Evolutionary conservation across 2,888 invertebrate genomes (phyloP), one percentile per base, ranked within the genome.

Genomic region (Ptilodon capucinus): DNA sequence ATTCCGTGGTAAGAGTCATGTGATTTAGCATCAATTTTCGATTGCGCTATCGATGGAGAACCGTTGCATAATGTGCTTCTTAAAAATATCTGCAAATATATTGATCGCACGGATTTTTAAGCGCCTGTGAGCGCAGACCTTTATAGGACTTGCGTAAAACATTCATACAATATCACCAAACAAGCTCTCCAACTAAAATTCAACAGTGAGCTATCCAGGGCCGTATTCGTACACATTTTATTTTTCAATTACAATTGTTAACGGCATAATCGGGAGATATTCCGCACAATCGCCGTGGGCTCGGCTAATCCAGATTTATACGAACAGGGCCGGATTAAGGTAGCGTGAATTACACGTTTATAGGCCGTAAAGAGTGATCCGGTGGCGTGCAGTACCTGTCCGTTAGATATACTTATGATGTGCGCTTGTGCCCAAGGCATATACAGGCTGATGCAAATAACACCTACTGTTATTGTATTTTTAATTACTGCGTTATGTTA

Each of bases 341-440:
- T 81, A 85, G 89, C 88, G 88, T 88, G 89, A 91, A 90, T 90
- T 90, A 90, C 88, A 87, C 89, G 81, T 91, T 88, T 89, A 89
- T 89, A 91, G 88, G 85, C 89, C 87, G 86, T 91, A 89, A 90
- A 91, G 88, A 90, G 83, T 88, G 90, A 90, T 90, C 89, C 86
- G 80, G 87, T 87, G 87, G 88, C 84, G 81, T 76, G 81, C 76
- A 74, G 80, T 85, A 84, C 86, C 85, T 85, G 83, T 76, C 79
- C 71, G 71, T 71, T 78, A 80, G 76, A 79, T 85, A 80, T 86
- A 85, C 82, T 85, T 86, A 86, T 85, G 85, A 81, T 75, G 76
- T 79, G 79, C 75, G 78, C 75, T 77, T 55, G 59, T 63, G 58
- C 46, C 52, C 48, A 43, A 51, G 40, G 35, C 51, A n/a, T 72